Evolutionary conservation across 2,888 invertebrate genomes (phyloP).

Genomic region (Epistrophe eligans): DNA sequence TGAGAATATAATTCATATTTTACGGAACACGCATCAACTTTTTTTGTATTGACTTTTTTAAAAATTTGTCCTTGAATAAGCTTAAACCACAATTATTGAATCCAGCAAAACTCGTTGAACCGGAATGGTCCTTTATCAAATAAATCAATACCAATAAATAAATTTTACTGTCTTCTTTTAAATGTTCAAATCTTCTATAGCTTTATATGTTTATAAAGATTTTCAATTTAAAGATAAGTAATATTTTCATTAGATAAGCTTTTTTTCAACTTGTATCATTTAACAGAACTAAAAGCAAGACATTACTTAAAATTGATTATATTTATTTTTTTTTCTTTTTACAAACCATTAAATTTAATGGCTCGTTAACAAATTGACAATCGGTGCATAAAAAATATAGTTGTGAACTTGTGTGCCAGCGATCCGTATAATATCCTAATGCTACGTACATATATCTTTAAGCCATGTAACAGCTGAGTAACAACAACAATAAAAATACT

Average conservation of each 20-base stretch:
- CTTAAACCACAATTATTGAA: too few species aligned
- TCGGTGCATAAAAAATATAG: slow-evolving; percentile 64
- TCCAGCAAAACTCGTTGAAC: too few species aligned
- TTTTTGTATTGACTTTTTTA: too few species aligned
- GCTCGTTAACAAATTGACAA: slow-evolving; percentile 65
- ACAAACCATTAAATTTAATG: slow-evolving; percentile 60
- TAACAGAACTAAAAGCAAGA: background rate
- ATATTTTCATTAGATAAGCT: background rate
- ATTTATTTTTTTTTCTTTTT: background rate
- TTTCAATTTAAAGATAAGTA: background rate
- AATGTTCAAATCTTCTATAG: too few species aligned
- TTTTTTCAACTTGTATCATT: background rate
- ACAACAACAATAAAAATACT: slow-evolving; percentile 32
- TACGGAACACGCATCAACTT: too few species aligned
- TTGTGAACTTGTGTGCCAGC: slow-evolving; percentile 60
- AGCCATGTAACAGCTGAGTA: background rate
- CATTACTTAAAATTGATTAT: background rate
- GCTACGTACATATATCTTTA: slow-evolving; percentile 17
- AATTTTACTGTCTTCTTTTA: too few species aligned
- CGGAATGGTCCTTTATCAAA: too few species aligned
- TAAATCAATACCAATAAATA: too few species aligned
- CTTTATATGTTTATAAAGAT: too few species aligned
- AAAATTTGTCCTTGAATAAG: too few species aligned
- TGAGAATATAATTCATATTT: too few species aligned
- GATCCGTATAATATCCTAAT: slow-evolving; percentile 49